phyloP scores from a whole-genome alignment of 2,113 vertebrate species.

The Pavo muticus region DNA sequence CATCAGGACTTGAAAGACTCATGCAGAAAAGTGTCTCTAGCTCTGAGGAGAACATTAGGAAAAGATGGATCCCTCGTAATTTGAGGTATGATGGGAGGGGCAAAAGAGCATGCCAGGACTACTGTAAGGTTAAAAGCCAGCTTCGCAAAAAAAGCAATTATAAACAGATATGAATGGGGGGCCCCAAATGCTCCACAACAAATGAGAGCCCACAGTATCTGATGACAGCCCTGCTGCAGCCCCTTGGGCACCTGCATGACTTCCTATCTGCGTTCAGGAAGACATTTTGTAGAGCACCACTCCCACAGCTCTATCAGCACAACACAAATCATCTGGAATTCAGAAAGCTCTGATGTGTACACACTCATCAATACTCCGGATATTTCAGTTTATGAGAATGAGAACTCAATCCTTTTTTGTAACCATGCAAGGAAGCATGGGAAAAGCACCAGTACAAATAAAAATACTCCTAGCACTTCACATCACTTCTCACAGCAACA shows the following conservation, averaged over 20 bases:
- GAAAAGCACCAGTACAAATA: background rate
- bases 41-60: background rate
- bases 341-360: background rate
- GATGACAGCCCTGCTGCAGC: rapidly evolving
- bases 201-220: background rate
- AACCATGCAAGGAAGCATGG: background rate
- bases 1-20: background rate
- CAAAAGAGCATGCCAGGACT: rapidly evolving
- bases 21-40: background rate
- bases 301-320: background rate
- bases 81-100: background rate
- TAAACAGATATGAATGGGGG: background rate
- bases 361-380: background rate
- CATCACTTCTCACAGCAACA: background rate
- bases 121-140: background rate
- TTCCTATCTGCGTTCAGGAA: background rate
- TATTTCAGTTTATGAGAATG: background rate
- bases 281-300: background rate
- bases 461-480: background rate
- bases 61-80: background rate
- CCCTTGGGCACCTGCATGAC: background rate
- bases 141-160: background rate
- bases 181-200: background rate
- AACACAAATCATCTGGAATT: background rate
- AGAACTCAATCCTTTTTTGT: background rate